Base-by-base conservation (phyloP, 2,888 invertebrate species). In the Octonoba sinensis region DNA sequence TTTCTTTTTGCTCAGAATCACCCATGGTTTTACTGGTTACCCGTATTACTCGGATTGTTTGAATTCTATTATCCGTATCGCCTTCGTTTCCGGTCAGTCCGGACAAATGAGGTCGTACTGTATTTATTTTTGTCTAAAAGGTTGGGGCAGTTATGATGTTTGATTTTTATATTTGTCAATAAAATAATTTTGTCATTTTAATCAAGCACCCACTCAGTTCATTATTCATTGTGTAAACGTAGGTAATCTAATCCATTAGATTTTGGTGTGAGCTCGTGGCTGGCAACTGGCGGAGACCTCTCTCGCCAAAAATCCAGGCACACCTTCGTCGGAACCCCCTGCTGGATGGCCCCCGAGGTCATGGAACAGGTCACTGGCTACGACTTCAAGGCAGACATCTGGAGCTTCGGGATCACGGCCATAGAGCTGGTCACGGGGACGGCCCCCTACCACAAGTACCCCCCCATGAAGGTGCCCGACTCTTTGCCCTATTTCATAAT, bases 311-410 rank as follows among this genome's bases (percentile, higher is more conserved):
- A 96, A 90, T 95, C 97, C 24, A 91, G 99, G 56, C 97, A 99
- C 88, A 98, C 98, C 0, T 99, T 99, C 89, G 99, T 99, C 1
- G 99, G 99, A 15, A 99, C 99, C 0, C 98, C 98, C 0, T 99
- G 98, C 88, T 99, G 98, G 98, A 98, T 98, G 98, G 98, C 99
- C 1, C 99, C 99, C 0, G 99, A 99, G 91, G 99, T 99, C 85
- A 99, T 99, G 98, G 96, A 97, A 90, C 96, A 96, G 91, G 95
- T 96, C 88, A 95, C 96, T 87, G 99, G 99, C 1, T 99, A 99
- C 88, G 98, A 99, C 89, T 99, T 96, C 89, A 99, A 99, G 90
- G 99, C 98, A 2, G 95, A 95, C 87, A 95, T 95, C 86, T 94
- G 96, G 96, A 93, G 95, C 86, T 93, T 97, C 87, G 97, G 97